A percentile compares a stretch with the other conserved stretches of the same genome.
phyloP scores from a whole-genome alignment of 2,888 invertebrate genomes.

The Synergus japonicus region DNA sequence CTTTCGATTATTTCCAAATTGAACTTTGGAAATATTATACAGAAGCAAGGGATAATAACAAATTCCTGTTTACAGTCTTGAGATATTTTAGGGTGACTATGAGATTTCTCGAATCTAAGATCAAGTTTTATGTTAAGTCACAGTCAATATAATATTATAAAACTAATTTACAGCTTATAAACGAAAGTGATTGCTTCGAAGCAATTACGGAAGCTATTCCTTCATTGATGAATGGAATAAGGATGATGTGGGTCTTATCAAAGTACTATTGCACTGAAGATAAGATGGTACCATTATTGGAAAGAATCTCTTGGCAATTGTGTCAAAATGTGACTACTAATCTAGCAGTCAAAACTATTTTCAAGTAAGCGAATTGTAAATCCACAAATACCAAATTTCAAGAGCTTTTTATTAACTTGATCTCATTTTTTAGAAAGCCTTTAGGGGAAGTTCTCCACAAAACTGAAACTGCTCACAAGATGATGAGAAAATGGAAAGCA shows the following conservation, averaged over 20 bases:
- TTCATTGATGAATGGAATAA: constrained; percentile 89
- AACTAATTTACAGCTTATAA: constrained; percentile 81
- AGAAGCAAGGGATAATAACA: constrained; percentile 88
- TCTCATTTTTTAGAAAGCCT: constrained; percentile 75
- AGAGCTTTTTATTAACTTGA: neutral
- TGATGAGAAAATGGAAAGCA: constrained; percentile 87
- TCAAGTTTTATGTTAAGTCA: neutral
- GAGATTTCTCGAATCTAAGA: neutral
- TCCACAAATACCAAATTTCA: neutral
- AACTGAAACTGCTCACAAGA: constrained; percentile 81
- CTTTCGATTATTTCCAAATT: constrained; percentile 81
- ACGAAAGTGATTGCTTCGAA: constrained; percentile 84
- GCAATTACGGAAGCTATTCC: constrained; percentile 87
- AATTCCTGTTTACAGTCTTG: constrained; percentile 86
- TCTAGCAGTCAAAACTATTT: constrained; percentile 85
- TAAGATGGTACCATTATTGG: constrained; percentile 90
- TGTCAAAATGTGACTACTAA: constrained; percentile 86
- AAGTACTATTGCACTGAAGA: constrained; percentile 91
- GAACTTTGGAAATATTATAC: constrained; percentile 84
- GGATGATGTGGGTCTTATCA: constrained; percentile 95
- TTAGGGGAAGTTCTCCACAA: constrained; percentile 80
- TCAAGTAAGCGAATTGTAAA: constrained; percentile 81
- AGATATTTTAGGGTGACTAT: constrained; percentile 83
- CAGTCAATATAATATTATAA: neutral
- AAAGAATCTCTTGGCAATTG: constrained; percentile 90